phyloP scores from a whole-genome alignment of 2,888 invertebrate genomes.

The Sicus ferrugineus region DNA sequence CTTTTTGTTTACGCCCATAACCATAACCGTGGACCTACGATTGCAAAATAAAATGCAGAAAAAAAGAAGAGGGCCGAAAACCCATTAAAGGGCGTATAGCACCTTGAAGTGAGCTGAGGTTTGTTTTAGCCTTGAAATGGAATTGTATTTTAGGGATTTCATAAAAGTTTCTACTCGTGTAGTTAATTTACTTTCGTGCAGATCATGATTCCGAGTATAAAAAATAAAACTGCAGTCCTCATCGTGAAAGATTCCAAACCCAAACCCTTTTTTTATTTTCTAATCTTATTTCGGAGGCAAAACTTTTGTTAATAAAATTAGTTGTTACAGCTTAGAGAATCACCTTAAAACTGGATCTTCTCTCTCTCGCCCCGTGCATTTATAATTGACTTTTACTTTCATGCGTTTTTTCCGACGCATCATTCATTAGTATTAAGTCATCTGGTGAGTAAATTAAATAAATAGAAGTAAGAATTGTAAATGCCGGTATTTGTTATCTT shows the following conservation, averaged over 20 bases:
- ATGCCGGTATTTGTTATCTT: background rate
- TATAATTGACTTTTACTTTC: background rate
- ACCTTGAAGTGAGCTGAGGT: slow-evolving; percentile 10
- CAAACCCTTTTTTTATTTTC: background rate
- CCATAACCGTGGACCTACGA: slow-evolving; percentile 54
- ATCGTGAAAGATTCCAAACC: background rate
- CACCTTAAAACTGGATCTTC: background rate
- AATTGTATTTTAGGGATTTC: background rate
- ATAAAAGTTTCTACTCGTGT: background rate
- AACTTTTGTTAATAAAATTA: too few species aligned
- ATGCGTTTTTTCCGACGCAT: background rate
- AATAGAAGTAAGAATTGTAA: background rate
- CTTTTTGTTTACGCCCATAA: too few species aligned
- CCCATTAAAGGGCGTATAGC: slow-evolving; percentile 44
- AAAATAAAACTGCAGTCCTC: background rate
- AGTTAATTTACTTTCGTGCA: background rate
- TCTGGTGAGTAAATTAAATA: background rate
- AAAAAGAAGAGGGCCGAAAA: slow-evolving; percentile 51
- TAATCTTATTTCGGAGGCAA: too few species aligned
- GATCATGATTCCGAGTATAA: slow-evolving; percentile 25
- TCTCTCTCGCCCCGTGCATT: too few species aligned
- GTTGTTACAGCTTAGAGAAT: background rate
- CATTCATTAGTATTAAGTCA: background rate
- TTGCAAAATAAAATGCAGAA: slow-evolving; percentile 50
- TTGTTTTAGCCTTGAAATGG: background rate